Conservation (phyloP, 2,797 vertebrate species). For the Bryconaethiops microstoma region DNA sequence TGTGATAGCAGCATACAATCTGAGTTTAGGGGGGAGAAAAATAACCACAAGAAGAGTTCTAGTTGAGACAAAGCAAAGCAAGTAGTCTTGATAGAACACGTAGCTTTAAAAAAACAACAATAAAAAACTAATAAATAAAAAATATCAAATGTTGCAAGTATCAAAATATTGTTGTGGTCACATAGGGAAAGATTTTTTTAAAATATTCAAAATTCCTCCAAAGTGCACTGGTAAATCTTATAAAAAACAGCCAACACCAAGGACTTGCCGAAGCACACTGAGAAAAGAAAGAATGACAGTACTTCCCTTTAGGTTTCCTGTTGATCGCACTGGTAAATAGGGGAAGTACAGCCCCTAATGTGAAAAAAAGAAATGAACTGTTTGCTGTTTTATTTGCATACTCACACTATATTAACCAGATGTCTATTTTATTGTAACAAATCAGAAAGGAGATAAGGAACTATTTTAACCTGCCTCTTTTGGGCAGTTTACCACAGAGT, state of each 20-base stretch:
- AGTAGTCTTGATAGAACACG: not conserved
- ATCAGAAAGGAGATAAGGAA: no score
- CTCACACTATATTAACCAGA: not conserved
- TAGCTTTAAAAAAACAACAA: not conserved
- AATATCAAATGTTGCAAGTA: not conserved
- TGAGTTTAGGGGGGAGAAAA: not conserved
- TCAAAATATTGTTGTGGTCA: not conserved
- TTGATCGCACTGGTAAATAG: constrained; percentile 61
- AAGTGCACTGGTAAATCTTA: not conserved
- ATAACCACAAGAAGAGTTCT: not conserved
- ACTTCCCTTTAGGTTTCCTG: constrained; percentile 75
- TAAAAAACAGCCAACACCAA: constrained; percentile 17
- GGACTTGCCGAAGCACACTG: constrained; percentile 35
- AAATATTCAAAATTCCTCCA: not conserved
- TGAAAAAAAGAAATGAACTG: constrained; percentile 36
- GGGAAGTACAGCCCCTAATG: constrained; percentile 59
- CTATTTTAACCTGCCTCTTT: no score
- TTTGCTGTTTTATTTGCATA: constrained; percentile 20
- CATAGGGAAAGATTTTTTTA: not conserved
- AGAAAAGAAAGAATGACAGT: constrained; percentile 60
- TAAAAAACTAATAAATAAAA: not conserved
- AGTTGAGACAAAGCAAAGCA: not conserved
- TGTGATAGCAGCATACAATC: not conserved
- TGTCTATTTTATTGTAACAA: not conserved
- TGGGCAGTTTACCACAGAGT: no score